phyloP scores from a whole-genome alignment of 2,888 invertebrate species.

The Blera fallax region DNA sequence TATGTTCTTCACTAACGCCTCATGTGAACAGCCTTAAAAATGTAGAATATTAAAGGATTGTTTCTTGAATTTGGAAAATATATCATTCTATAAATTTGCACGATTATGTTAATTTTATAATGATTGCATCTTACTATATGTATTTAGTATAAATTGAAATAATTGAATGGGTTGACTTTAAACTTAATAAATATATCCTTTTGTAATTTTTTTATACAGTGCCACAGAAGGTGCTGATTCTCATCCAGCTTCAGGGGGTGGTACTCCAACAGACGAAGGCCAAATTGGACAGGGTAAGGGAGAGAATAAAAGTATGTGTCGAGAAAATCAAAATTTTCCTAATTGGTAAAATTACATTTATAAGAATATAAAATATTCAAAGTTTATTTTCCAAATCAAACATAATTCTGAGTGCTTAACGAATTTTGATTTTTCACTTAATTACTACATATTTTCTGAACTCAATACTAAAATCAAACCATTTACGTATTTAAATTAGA shows the following conservation, averaged over 20 bases:
- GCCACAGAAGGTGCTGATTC: constrained; percentile 96
- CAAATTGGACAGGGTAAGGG: constrained; percentile 89
- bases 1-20: too few species aligned
- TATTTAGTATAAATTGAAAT: neutral
- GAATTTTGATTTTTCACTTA: constrained; percentile 40
- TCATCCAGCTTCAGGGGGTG: constrained; percentile 89
- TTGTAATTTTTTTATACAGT: constrained; percentile 82
- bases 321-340: constrained; percentile 74
- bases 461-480: neutral
- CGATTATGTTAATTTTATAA: neutral
- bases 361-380: constrained; percentile 20
- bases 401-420: constrained; percentile 36
- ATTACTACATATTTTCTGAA: neutral
- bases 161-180: neutral
- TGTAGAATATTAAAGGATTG: neutral
- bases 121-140: constrained; percentile 18
- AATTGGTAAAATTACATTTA: constrained; percentile 73
- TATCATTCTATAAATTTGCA: constrained; percentile 1
- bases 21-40: too few species aligned
- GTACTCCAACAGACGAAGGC: constrained; percentile 90
- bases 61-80: constrained; percentile 8
- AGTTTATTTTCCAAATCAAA: constrained; percentile 30
- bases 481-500: neutral
- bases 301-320: constrained; percentile 79
- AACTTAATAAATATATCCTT: neutral